Base-by-base conservation (phyloP, 2,113 vertebrate genomes). In the Lepidothrix coronata region DNA sequence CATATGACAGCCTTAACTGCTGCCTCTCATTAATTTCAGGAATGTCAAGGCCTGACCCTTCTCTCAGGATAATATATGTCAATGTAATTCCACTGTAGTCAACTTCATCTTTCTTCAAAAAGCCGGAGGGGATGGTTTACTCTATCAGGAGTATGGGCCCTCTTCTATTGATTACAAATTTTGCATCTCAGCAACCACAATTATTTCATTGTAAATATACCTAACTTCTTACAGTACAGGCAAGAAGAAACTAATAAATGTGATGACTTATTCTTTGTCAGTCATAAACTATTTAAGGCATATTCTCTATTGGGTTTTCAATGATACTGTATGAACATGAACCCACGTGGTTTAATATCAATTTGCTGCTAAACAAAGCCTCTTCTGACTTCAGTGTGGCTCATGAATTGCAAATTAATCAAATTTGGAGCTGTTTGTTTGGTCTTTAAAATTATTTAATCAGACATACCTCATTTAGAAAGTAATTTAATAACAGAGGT, bases 351-450 rank as follows among this genome's bases (percentile, higher is more conserved):
- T 83, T 89, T 93, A 83, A 83, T 86, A 95, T 37, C 76, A 88
- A 93, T 95, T 91, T 94, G 43, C 55, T 88, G 78, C 81, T 86
- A 85, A 94, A 90, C 51, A 86, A 88, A 92, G 52, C 57, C 88
- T 77, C 82, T 80, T 88, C 82, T 88, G 82, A 85, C 39, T 93
- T 93, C 74, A 91, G 46, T 41, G 52, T 80, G 52, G 63, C 27
- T 94, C 85, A 88, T 80, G 72, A 94, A 91, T 80, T 74, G 44
- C 72, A 97, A 95, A 93, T 96, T 77, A 97, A 95, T 92, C 75
- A 80, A 71, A 91, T 95, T 90, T 95, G 35, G 68, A 88, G 67
- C 59, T 83, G 63, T 83, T 92, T 95, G 20, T 74, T 94, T 73
- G 18, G 33, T 91, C 77, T 93, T 92, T 85, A 80, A 93, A 95